These are phyloP conservation scores for Sitobion miscanthi DNA, from an alignment of 1,140 invertebrate species.

Conservation along the genomic window DNA sequence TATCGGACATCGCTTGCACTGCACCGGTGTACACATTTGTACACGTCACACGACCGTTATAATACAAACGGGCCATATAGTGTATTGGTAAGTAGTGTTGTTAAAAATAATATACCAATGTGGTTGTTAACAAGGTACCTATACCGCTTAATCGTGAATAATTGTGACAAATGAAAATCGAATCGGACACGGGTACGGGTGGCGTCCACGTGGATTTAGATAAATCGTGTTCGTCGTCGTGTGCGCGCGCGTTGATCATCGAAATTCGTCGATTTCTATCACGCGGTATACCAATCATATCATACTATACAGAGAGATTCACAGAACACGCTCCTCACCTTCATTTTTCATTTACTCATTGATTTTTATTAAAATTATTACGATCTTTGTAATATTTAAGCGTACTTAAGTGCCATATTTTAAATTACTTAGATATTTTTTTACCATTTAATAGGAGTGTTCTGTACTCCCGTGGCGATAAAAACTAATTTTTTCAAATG, in stretches of 20 bases:
- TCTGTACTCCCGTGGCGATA: no score
- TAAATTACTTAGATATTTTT: not conserved
- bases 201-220: not conserved
- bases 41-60: not conserved
- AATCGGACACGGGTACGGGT: not conserved
- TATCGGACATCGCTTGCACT: not conserved
- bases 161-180: slow-evolving; percentile 35
- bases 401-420: not conserved
- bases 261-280: not conserved
- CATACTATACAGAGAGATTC: not conserved
- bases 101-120: not conserved
- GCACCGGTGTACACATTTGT: not conserved
- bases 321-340: not conserved
- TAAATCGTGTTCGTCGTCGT: not conserved
- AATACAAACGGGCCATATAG: not conserved
- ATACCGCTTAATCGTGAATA: not conserved
- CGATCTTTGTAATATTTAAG: not conserved
- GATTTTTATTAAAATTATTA: not conserved
- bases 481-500: not conserved
- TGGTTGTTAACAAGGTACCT: not conserved
- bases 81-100: not conserved
- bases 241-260: not conserved
- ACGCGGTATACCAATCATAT: not conserved
- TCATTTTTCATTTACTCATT: not conserved
- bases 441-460: not conserved